Conservation (phyloP, 2,888 invertebrate genomes). For the Hartigia nigra region DNA sequence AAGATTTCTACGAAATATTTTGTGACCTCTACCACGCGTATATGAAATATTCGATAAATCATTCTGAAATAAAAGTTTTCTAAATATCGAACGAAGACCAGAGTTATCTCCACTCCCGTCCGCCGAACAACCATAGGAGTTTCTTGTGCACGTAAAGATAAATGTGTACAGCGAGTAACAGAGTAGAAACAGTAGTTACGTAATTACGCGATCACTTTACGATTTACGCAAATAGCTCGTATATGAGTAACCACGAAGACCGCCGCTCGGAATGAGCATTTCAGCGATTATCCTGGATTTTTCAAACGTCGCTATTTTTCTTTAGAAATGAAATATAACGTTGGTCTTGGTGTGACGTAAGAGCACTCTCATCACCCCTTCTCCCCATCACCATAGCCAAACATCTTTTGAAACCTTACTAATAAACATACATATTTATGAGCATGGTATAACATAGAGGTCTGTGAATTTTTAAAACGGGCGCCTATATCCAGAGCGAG, state of each 20-base stretch:
- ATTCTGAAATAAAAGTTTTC: background rate
- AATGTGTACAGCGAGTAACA: background rate
- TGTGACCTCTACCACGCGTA: too few relatives aligned
- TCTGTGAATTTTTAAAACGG: slow-evolving; percentile 60
- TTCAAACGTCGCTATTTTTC: background rate
- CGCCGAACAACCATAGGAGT: background rate
- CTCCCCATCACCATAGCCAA: background rate
- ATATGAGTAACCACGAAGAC: background rate
- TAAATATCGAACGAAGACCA: background rate
- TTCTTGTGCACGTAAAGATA: background rate
- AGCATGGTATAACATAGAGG: slow-evolving; percentile 57
- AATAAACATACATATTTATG: slow-evolving; percentile 37
- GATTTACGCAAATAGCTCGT: background rate
- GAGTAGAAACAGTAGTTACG: background rate
- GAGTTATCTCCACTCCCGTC: background rate
- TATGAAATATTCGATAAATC: background rate
- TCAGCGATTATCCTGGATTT: background rate
- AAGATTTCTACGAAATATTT: background rate
- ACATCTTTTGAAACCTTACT: background rate
- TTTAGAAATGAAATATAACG: background rate
- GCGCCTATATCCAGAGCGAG: slow-evolving; percentile 25
- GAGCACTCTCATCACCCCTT: too few relatives aligned
- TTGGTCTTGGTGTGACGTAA: background rate
- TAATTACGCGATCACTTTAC: background rate
- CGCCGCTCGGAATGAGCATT: background rate